Base-by-base conservation (phyloP, 2,113 vertebrate species). In the Scomber scombrus region DNA sequence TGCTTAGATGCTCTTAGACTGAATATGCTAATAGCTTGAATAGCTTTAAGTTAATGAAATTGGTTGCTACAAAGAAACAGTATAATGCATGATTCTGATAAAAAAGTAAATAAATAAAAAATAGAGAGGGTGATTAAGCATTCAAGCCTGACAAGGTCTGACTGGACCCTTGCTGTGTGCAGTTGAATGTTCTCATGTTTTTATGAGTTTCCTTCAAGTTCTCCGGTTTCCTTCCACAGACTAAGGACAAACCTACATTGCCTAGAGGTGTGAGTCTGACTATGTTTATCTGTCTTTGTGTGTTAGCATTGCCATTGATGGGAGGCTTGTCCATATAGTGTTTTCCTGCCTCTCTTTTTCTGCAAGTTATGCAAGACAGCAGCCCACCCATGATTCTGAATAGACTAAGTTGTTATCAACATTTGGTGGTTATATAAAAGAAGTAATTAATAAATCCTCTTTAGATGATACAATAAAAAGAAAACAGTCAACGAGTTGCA, bases 401-500 rank as follows among this genome's bases (percentile, higher is more conserved):
- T 4, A 57, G 43, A 63, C 26, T 9, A 45, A 6, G 16, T 3
- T 45, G 6, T 15, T 12, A 12, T 16, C 16, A 62, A 63, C 64
- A 19, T 49, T 12, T 8, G 18, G 18, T 51, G 45, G 11, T 43
- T 58, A 43, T 10, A 3, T 70, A 40, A 65, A 57, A 40, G 16
- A 70, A 68, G 75, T 63, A 23, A 18, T 12, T 16, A 40, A 16
- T 56, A 13, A 1, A 78, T 56, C 45, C 3, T 15, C 26, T 51
- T 21, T 1, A 68, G 16, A 47, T 54, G 29, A 40, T 43, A 43
- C 1, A 15, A 61, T 29, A 45, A 11, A n/a, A 47, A 1, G 57
- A 5, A 51, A 77, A 72, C 7, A 70, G 9, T 29, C 9, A 18
- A 14, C 57, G 16, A 61, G 45, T 78, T 61, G 16, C 49, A 45